phyloP scores from a whole-genome alignment of 2,113 vertebrate genomes.

The Gallinago jamesoni region DNA sequence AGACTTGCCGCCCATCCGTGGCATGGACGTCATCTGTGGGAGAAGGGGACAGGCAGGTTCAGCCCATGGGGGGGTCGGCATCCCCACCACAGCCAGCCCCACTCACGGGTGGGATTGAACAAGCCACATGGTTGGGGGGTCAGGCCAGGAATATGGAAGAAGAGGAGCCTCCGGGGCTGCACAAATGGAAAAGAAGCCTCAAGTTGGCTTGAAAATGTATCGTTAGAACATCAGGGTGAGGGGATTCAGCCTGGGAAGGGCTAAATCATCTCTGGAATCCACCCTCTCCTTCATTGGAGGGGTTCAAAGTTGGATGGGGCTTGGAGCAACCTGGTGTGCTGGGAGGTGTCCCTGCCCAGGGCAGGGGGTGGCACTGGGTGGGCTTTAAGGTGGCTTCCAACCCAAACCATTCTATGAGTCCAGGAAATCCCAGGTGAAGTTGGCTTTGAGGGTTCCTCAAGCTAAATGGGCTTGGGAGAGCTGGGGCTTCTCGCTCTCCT shows the following conservation, averaged over 20 bases:
- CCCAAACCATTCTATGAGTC: neutral
- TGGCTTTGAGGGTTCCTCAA: neutral
- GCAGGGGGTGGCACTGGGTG: neutral
- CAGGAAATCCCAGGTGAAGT: neutral
- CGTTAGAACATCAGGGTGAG: rapidly evolving
- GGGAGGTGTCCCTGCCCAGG: neutral
- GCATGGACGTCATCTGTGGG: constrained; percentile 76
- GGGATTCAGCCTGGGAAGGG: neutral
- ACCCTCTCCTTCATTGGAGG: neutral
- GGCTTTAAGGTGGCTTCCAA: neutral
- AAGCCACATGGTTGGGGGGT: rapidly evolving
- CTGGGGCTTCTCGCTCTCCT: neutral
- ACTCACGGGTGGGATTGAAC: rapidly evolving
- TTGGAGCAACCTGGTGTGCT: neutral
- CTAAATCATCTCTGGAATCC: neutral
- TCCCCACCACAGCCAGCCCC: rapidly evolving
- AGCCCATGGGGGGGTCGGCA: rapidly evolving
- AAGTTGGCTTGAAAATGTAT: rapidly evolving
- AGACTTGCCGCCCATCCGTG: constrained; percentile 78
- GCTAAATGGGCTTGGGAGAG: neutral
- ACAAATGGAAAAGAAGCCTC: neutral
- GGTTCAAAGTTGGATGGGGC: neutral
- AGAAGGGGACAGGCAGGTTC: neutral
- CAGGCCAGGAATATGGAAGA: rapidly evolving
- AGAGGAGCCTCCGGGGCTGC: rapidly evolving